Base-by-base conservation (phyloP, 2,113 vertebrate species). In the Butorides virescens region DNA sequence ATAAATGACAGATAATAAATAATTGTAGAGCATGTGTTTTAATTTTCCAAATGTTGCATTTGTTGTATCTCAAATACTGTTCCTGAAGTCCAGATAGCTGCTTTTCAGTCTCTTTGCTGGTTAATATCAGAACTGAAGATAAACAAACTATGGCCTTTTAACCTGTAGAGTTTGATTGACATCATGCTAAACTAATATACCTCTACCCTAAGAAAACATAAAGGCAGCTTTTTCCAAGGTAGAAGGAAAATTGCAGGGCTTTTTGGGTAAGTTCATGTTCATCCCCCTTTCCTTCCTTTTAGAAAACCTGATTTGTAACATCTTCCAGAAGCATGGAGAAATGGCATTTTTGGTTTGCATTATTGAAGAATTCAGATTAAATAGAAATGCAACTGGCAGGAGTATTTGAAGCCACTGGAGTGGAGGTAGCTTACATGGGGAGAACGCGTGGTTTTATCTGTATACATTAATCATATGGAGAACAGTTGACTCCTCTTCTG, bases 111-210 rank as follows among this genome's bases (percentile, higher is more conserved):
- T 79, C 90, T 95, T 95, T 84, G 74, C 96, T 96, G 75, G 88
- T 88, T 97, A 93, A 91, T 97, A 96, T 90, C 86, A 92, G 78
- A 91, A 84, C 66, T 90, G 80, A 97, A 95, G 90, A 94, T 96
- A 98, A 98, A 97, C 96, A 97, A 95, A 67, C 86, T 85, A 32
- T 96, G 96, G 92, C 96, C 96, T 98, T 97, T 95, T 96, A 96
- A 97, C 97, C 97, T 42, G 9, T 47, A 58, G 77, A 82, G 36
- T 96, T 97, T 97, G 96, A 98, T 9, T 95, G 97, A 92, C 95
- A 93, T 95, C 52, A 88, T 70, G 80, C 94, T 96, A 97, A 96
- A 96, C 92, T 94, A 96, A 92, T 73, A 81, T 84, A 56, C 52
- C 89, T 94, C 84, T 62, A 74, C 87, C 42, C 44, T 95, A 97